Conservation (phyloP, 2,113 vertebrate species). For the Panurus biarmicus region DNA sequence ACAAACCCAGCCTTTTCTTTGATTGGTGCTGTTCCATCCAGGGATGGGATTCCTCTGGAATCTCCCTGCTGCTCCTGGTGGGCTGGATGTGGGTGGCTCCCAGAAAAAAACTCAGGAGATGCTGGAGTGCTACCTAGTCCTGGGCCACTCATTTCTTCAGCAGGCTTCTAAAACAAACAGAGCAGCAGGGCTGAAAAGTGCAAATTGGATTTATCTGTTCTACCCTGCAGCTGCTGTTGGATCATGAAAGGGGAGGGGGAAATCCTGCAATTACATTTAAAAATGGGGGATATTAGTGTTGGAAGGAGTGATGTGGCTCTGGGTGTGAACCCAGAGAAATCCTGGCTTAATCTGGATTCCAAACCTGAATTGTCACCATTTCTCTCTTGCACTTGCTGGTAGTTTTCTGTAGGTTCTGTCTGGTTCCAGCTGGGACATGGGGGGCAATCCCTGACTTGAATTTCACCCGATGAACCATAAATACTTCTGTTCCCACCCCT, state of each 20-base stretch:
- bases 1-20: slow-evolving; percentile 21
- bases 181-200: background rate
- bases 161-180: background rate
- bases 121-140: background rate
- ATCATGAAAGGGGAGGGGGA: background rate
- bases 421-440: slow-evolving; percentile 18
- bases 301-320: background rate
- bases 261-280: background rate
- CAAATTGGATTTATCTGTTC: slow-evolving; percentile 34
- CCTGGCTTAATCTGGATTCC: background rate
- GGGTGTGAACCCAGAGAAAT: background rate
- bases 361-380: background rate
- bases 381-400: background rate
- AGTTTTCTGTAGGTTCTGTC: background rate
- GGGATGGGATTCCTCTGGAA: slow-evolving; percentile 18
- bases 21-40: background rate
- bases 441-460: background rate
- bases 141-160: background rate
- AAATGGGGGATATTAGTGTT: background rate
- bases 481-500: background rate
- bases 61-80: background rate
- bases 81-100: background rate
- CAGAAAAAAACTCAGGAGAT: background rate
- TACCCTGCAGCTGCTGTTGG: background rate
- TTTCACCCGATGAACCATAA: background rate